These are phyloP conservation scores for Sphyrna mokarran DNA, from an alignment of 2,113 vertebrate species.

Conservation along the genomic window DNA sequence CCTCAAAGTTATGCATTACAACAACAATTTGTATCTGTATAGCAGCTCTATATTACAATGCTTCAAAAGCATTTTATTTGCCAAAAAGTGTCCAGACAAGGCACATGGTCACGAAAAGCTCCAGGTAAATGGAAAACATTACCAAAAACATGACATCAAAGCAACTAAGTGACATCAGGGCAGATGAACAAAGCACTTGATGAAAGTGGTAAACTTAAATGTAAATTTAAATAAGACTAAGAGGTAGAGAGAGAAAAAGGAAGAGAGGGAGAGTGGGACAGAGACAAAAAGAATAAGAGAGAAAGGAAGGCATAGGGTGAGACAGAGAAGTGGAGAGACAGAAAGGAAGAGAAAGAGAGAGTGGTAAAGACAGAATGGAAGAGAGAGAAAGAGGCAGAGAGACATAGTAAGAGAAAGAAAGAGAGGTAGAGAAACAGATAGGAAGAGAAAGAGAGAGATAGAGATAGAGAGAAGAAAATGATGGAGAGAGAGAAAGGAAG, in stretches of 20 bases:
- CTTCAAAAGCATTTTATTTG: background rate
- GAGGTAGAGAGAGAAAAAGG: too few species aligned
- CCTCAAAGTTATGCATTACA: background rate
- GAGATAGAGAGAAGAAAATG: too few species aligned
- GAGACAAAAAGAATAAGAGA: too few species aligned
- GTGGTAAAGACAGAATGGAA: too few species aligned
- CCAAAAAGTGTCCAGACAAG: background rate
- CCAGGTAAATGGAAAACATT: background rate
- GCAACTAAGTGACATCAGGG: background rate
- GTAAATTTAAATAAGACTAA: background rate
- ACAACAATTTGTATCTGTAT: background rate
- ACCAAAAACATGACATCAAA: background rate
- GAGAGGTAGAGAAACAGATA: too few species aligned
- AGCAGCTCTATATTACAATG: background rate
- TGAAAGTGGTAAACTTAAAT: background rate
- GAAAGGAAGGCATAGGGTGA: too few species aligned
- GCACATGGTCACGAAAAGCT: background rate
- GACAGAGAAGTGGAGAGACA: too few species aligned
- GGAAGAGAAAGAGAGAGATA: too few species aligned
- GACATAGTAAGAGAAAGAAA: too few species aligned
- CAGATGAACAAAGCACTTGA: background rate
- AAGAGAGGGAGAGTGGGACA: rapidly evolving
- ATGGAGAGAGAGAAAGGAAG: too few species aligned
- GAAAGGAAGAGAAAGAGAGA: too few species aligned
- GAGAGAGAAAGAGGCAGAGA: too few species aligned